A percentile compares a stretch with the other conserved stretches of the same genome.
Evolutionary conservation across 2,888 invertebrate species (phyloP).

Genomic region (Phengaris arion): DNA sequence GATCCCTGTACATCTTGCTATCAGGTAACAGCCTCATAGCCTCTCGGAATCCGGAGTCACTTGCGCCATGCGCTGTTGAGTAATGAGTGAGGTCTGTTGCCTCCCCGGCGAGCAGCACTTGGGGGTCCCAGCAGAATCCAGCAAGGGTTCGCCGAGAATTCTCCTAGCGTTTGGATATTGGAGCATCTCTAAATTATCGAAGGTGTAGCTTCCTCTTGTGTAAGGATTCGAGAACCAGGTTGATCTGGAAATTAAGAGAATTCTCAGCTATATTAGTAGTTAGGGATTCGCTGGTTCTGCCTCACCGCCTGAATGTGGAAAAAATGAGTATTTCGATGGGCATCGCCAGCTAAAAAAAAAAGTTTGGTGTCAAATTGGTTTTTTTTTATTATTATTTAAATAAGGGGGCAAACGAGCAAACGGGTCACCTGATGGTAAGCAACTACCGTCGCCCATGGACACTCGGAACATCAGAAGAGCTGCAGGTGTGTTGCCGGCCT

Average conservation of each 20-base stretch:
- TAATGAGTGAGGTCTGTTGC: constrained; percentile 78
- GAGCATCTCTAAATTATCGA: constrained; percentile 75
- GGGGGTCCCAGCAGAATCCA: constrained; percentile 62
- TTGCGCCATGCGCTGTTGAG: constrained; percentile 87
- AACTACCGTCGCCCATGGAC: no score
- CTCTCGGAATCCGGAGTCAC: constrained; percentile 83
- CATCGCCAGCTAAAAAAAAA: no score
- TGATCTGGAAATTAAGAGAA: constrained; percentile 70
- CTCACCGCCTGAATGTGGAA: no score
- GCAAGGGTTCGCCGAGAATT: constrained; percentile 80
- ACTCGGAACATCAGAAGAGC: no score
- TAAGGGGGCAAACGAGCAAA: no score
- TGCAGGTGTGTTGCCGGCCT: no score
- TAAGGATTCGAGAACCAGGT: constrained; percentile 84
- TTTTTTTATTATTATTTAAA: no score
- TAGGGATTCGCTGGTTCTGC: no score
- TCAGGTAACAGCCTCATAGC: constrained; percentile 56
- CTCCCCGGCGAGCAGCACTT: constrained; percentile 82
- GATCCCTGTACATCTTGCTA: neutral
- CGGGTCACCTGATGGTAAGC: no score
- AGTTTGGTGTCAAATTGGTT: no score
- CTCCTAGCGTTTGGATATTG: constrained; percentile 65
- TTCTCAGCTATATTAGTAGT: no score
- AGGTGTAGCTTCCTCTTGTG: constrained; percentile 86
- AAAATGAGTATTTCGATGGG: no score